Evolutionary conservation across 2,888 invertebrate genomes (phyloP), one percentile per base, ranked within the genome.

Genomic region (Acronicta alni): DNA sequence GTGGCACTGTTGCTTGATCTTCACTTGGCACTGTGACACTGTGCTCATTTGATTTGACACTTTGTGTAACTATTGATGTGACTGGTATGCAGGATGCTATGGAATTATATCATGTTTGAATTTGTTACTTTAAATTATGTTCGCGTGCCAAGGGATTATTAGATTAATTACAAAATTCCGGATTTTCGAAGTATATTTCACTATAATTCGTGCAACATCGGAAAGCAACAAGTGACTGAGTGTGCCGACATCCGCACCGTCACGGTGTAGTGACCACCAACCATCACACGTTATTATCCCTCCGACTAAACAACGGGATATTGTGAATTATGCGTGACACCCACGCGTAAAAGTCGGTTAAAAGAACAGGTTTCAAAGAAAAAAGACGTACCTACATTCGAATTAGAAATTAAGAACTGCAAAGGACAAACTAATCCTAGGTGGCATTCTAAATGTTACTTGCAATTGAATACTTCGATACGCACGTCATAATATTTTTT

Each of bases 281-380:
- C 80, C 86, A 89, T 85, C 85, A 82, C 72, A 82, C 82, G 81
- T 83, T 79, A 83, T 85, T 85, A 84, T 77, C 86, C 86, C 89
- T 89, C 88, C 76, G 84, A 78, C 80, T 80, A 80, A 82, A 87
- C 87, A 89, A 90, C 92, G 89, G 92, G 92, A 92, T 89, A 88
- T 86, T 77, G 89, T 92, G 91, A 90, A 90, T 92, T 92, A 92
- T 89, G 84, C 82, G 84, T 83, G 85, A 88, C 91, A 85, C 89
- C 88, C 86, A 90, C 87, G 79, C 83, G 72, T 73, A 56, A 72
- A 75, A 68, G 60, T 63, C 42, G 43, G 57, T 52, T 63, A 61
- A 63, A 67, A 72, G 66, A 65, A 75, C 63, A 39, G 46, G 54
- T 69, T 76, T 69, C 44, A 53, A 76, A 69, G 73, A 60, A 57